phyloP scores from a whole-genome alignment of 2,113 vertebrate species.

The Castor canadensis region DNA sequence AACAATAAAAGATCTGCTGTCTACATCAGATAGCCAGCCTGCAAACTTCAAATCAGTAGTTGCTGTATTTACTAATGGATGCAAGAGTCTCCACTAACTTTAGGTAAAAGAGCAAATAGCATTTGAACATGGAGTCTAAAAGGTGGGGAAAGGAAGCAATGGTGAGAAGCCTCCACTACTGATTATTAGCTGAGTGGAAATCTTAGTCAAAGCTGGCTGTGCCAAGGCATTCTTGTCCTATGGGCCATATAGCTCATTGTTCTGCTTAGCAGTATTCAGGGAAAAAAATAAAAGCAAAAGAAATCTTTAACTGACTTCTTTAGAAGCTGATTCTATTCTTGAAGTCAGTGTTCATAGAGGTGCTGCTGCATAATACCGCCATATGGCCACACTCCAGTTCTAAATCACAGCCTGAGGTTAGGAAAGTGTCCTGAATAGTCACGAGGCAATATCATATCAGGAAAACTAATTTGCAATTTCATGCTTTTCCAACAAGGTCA shows the following conservation, averaged over 20 bases:
- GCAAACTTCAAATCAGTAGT: neutral
- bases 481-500: neutral
- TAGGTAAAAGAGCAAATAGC: neutral
- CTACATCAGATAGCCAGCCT: neutral
- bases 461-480: neutral
- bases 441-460: neutral
- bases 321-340: neutral
- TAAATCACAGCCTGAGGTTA: neutral
- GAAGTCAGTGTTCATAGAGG: neutral
- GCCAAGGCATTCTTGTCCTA: neutral
- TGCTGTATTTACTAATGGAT: neutral
- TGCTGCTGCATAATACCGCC: neutral
- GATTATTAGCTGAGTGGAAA: neutral
- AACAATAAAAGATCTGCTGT: neutral
- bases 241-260: neutral
- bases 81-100: neutral
- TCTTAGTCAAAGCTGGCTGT: neutral
- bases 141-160: neutral
- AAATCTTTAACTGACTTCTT: neutral
- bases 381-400: neutral
- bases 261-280: neutral
- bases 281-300: neutral
- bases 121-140: neutral
- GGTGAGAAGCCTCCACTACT: neutral
- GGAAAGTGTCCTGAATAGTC: slow-evolving; percentile 17